Evolutionary conservation across 2,888 invertebrate species (phyloP), one percentile per base, ranked within the genome.

Genomic region (Drosophila infuscata): DNA sequence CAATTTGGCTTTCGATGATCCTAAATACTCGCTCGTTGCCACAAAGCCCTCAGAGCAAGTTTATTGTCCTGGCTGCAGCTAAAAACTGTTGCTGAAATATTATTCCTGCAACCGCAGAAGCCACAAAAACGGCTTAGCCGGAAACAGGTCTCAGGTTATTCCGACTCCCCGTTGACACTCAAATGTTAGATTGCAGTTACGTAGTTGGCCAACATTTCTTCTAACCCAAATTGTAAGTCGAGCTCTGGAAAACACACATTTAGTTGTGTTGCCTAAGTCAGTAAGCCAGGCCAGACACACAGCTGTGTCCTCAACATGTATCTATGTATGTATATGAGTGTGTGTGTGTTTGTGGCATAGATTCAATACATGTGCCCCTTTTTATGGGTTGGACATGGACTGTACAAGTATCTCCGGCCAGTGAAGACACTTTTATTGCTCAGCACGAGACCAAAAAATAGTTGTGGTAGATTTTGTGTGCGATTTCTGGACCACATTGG

Each of bases 381-480:
- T 88, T 88, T 86, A 81, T 86, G 58, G 83, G 41, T 79, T 75
- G 74, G 67, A 89, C 84, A 83, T 83, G 81, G 75, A 81, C 84
- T 81, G 74, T 60, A 79, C 74, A 81, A 87, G 79, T 89, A 79
- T 89, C 82, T 86, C 87, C 81, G 78, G 74, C 70, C 78, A 74
- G 70, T 52, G 60, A 66, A 83, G 84, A 83, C 87, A 85, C 82
- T 83, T 89, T 86, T 86, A 89, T 86, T 86, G 85, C 85, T 48
- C 89, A 84, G 85, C 87, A 78, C 74, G 89, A 82, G 77, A 76
- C 84, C 76, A 89, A 87, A 83, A 89, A 84, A 78, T 85, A 88
- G 81, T 85, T 86, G 89, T 70, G 85, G 85, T 86, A 79, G 89
- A 86, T 86, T 88, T 81, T 76, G 85, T 87, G 89, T 83, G 84